Conservation (phyloP, 2,113 vertebrate species). For the Motacilla tschutschensis region DNA sequence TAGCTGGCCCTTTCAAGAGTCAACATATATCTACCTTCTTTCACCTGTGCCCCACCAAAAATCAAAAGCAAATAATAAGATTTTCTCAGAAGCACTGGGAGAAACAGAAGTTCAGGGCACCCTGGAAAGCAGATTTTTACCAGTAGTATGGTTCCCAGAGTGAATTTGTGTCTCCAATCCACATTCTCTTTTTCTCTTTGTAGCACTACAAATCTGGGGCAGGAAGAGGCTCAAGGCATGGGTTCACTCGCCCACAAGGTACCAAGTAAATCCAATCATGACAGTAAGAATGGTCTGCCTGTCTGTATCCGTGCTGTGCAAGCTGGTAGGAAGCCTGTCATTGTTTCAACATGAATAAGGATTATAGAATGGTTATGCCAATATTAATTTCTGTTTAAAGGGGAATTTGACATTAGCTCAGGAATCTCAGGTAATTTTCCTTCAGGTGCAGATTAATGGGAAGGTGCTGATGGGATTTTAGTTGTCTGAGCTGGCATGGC, state of each 20-base stretch:
- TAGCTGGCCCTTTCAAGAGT: not conserved
- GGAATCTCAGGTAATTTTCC: slow-evolving; percentile 12
- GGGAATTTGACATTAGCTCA: slow-evolving; percentile 8
- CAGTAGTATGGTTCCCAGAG: not conserved
- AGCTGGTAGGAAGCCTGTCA: not conserved
- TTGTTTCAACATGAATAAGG: slow-evolving; percentile 40
- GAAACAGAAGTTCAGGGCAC: not conserved
- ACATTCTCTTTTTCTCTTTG: slow-evolving; percentile 41
- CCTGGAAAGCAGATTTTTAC: not conserved
- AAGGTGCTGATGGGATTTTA: slow-evolving; percentile 1
- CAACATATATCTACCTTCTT: not conserved
- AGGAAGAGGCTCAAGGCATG: slow-evolving; percentile 37
- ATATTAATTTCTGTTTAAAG: not conserved
- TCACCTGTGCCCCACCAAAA: not conserved
- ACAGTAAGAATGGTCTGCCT: not conserved
- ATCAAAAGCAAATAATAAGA: not conserved
- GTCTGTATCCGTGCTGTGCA: not conserved
- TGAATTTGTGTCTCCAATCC: slow-evolving; percentile 9
- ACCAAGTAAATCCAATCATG: slow-evolving; percentile 1
- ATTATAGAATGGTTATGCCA: not conserved
- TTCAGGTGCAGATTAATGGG: slow-evolving; percentile 18
- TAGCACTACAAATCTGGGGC: slow-evolving; percentile 41
- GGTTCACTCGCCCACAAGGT: slow-evolving; percentile 42
- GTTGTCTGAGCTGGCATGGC: not conserved
- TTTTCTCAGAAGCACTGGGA: not conserved